Conservation (phyloP, 2,113 vertebrate species). For the Sula dactylatra region DNA sequence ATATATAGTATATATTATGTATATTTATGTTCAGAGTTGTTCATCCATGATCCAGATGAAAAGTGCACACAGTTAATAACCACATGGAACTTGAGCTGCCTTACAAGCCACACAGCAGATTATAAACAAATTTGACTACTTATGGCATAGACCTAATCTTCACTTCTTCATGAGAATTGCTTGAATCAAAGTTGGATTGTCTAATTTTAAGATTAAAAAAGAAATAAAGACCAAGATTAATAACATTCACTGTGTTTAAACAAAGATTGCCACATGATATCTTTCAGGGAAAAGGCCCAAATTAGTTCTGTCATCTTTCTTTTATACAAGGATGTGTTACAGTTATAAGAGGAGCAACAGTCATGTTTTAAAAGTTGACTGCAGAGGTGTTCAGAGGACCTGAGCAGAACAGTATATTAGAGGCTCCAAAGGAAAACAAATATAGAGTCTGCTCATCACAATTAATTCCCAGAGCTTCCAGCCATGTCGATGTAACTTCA, state of each 20-base stretch:
- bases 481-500: not conserved
- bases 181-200: not conserved
- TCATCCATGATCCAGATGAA: not conserved
- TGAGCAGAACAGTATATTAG: not conserved
- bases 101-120: not conserved
- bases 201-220: not conserved
- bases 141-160: not conserved
- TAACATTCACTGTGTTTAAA: not conserved
- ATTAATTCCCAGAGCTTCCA: not conserved
- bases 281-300: not conserved
- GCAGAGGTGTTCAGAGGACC: not conserved
- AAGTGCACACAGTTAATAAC: not conserved
- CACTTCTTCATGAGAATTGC: not conserved
- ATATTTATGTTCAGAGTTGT: not conserved
- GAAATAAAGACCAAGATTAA: not conserved
- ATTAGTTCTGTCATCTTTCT: not conserved
- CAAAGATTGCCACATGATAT: not conserved
- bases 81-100: not conserved
- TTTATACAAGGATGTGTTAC: not conserved
- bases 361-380: not conserved
- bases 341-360: fast-evolving
- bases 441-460: not conserved
- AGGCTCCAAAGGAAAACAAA: not conserved
- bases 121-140: not conserved
- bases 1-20: not conserved